Evolutionary conservation across 2,797 vertebrate genomes (phyloP).

Genomic region (Microctenopoma lineatum): DNA sequence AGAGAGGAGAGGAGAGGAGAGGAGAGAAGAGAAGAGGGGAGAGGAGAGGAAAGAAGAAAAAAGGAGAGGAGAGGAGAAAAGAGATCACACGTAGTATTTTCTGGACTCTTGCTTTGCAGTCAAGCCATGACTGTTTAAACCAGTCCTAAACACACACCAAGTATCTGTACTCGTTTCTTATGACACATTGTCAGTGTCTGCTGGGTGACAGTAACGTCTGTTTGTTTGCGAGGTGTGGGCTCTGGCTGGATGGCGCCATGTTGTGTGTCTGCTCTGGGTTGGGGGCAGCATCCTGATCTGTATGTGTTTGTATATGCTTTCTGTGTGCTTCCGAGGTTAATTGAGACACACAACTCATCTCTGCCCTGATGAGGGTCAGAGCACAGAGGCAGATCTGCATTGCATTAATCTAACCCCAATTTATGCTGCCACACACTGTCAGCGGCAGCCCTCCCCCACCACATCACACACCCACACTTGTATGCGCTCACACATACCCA

Average conservation of each 20-base stretch:
- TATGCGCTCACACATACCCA: conserved; percentile 40
- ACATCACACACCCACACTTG: conserved; percentile 26
- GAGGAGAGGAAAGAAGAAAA: conserved; percentile 3
- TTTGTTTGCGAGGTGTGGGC: conserved; percentile 5
- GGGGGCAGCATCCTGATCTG: conserved; percentile 39
- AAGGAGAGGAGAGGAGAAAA: conserved; percentile 10
- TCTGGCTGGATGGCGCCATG: conserved; percentile 16
- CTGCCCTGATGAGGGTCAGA: conserved; percentile 83
- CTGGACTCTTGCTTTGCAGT: conserved; percentile 33
- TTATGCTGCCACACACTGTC: conserved; percentile 82
- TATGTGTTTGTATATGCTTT: conserved; percentile 67
- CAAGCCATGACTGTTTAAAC: conserved; percentile 19
- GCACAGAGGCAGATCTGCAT: conserved; percentile 79
- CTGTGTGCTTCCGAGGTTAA: conserved; percentile 75
- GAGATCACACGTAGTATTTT: not conserved
- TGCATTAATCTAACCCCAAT: conserved; percentile 82
- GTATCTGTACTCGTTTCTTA: conserved; percentile 4
- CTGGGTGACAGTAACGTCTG: not conserved
- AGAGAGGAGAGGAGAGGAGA: conserved; percentile 32
- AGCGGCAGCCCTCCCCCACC: conserved; percentile 57
- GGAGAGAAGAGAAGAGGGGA: conserved; percentile 12
- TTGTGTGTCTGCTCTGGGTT: conserved; percentile 9
- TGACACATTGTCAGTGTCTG: not conserved
- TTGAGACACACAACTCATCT: conserved; percentile 83
- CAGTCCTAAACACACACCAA: conserved; percentile 22